Evolutionary conservation across 2,113 vertebrate species (phyloP).

Genomic region (Naja naja): DNA sequence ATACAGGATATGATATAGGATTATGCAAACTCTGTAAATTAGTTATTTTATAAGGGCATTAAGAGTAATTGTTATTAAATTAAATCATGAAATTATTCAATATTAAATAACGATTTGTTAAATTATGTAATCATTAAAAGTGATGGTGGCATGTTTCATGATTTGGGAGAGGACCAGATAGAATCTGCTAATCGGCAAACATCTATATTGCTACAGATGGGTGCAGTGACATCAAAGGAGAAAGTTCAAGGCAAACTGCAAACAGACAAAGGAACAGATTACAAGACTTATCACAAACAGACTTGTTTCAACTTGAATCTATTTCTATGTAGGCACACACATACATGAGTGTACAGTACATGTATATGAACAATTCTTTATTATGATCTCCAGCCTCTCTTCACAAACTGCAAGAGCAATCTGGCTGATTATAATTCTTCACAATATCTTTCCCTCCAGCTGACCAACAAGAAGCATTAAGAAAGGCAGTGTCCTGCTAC

Average conservation of each 20-base stretch:
- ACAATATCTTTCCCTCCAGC: neutral
- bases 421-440: neutral
- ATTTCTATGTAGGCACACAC: neutral
- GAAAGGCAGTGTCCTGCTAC: neutral
- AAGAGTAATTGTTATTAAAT: neutral
- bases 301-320: neutral
- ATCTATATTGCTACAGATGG: conserved; percentile 20
- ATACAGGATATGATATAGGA: neutral
- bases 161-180: neutral
- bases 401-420: neutral
- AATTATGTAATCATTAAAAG: neutral
- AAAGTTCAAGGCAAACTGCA: conserved; percentile 51
- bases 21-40: neutral
- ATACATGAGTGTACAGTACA: neutral
- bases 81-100: neutral
- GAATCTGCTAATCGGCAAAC: neutral
- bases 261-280: neutral
- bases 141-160: neutral
- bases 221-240: conserved; percentile 40
- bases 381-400: neutral
- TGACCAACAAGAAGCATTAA: neutral
- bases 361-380: neutral
- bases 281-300: conserved; percentile 27
- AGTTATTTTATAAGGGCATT: neutral
- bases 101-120: neutral